These are phyloP conservation scores for Liodrosophila aerea DNA, from an alignment of 2,888 invertebrate genomes.

Conservation along the genomic window DNA sequence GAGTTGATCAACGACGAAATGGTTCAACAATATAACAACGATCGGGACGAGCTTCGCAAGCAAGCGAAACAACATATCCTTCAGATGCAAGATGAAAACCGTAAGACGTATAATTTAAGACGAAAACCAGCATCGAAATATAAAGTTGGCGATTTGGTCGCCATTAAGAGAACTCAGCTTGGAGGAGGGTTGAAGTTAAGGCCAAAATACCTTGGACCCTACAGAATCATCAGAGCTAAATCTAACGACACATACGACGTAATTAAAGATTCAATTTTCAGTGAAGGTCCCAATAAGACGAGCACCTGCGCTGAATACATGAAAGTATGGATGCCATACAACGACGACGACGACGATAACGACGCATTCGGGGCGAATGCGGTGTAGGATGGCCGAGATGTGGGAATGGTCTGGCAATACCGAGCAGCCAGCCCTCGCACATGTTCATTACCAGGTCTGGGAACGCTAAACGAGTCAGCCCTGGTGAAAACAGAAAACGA, in stretches of 20 bases:
- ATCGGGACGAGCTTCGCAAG: background rate
- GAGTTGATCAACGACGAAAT: background rate
- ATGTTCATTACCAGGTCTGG: no score
- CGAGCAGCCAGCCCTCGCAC: no score
- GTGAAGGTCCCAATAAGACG: background rate
- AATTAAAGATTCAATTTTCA: background rate
- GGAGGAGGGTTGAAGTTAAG: no score
- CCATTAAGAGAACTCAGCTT: no score
- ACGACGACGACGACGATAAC: slow-evolving; percentile 5
- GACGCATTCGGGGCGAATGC: slow-evolving; percentile 11
- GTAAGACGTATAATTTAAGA: no score
- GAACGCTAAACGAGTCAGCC: no score
- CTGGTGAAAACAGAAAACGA: no score
- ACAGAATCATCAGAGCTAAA: background rate
- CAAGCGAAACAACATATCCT: background rate
- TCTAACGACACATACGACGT: background rate
- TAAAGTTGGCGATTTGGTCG: no score
- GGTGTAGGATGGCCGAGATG: slow-evolving; percentile 10
- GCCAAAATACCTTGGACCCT: background rate
- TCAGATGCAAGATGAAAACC: background rate
- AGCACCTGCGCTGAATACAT: background rate
- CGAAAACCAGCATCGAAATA: no score
- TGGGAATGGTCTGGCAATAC: no score
- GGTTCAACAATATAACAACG: background rate
- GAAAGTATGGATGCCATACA: background rate